These are phyloP conservation scores for Rotaria sp. DNA, from an alignment of 2,888 invertebrate genomes.

Conservation along the genomic window DNA sequence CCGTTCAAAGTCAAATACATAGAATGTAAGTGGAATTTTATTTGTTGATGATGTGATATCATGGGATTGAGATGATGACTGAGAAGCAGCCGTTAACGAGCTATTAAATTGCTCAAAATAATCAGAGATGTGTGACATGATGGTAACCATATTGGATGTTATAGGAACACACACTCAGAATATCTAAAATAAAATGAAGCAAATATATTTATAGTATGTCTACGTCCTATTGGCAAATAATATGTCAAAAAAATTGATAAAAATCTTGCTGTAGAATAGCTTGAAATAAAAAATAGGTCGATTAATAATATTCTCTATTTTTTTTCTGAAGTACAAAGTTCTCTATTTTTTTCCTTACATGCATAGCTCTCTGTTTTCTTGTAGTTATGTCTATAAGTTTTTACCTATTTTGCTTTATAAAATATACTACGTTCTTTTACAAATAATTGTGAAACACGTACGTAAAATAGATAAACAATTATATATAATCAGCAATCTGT, in stretches of 20 bases:
- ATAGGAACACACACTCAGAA: background rate
- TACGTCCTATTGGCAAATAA: too few relatives aligned
- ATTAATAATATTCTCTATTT: too few relatives aligned
- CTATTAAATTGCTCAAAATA: constrained; percentile 22
- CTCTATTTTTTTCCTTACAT: too few relatives aligned
- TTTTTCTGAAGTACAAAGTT: too few relatives aligned
- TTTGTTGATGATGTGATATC: background rate
- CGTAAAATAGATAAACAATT: background rate
- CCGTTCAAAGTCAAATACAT: constrained; percentile 20
- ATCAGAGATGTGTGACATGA: constrained; percentile 1
- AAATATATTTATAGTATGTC: too few relatives aligned
- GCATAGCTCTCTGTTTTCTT: too few relatives aligned
- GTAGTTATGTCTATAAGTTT: too few relatives aligned
- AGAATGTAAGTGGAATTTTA: background rate
- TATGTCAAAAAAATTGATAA: background rate
- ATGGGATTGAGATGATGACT: background rate
- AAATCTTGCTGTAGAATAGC: too few relatives aligned
- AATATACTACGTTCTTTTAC: background rate
- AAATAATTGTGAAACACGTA: background rate
- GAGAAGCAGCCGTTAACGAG: background rate
- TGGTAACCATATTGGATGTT: background rate
- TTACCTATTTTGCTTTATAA: too few relatives aligned
- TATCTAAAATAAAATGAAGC: background rate
- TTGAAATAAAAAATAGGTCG: too few relatives aligned
- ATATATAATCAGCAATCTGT: background rate